Evolutionary conservation across 2,888 invertebrate species (phyloP).

Genomic region (Scaeva pyrastri): DNA sequence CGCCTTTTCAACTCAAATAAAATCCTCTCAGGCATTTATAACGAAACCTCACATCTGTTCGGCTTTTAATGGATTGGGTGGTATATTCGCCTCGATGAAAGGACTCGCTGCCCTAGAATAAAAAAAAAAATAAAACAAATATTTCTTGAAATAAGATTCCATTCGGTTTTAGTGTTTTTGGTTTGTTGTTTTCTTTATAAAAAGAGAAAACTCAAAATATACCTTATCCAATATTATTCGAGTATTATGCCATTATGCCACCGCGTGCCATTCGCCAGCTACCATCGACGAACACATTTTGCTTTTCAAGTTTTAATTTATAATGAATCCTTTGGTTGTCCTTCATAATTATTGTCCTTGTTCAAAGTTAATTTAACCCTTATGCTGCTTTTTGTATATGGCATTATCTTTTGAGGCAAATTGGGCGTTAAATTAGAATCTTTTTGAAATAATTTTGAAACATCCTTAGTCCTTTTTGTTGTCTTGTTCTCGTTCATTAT

Average conservation of each 20-base stretch:
- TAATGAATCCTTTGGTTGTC: conserved; percentile 12
- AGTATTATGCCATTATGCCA: not conserved
- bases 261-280: too few relatives aligned
- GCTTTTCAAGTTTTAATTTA: conserved; percentile 11
- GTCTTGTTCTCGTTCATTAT: not conserved
- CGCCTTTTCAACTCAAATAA: conserved; percentile 38
- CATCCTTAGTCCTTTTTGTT: not conserved
- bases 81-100: conserved; percentile 12
- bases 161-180: not conserved
- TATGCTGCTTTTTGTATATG: not conserved
- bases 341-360: conserved; percentile 37
- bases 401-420: conserved; percentile 18
- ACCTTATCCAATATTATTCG: not conserved
- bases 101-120: not conserved
- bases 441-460: conserved; percentile 14
- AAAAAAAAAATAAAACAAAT: conserved; percentile 4
- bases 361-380: conserved; percentile 45
- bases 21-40: conserved; percentile 38
- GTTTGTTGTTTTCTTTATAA: not conserved
- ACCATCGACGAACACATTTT: conserved; percentile 13
- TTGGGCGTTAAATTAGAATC: conserved; percentile 42
- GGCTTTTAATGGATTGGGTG: conserved; percentile 11
- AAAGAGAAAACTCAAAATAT: not conserved
- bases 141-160: conserved; percentile 11
- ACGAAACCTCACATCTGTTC: conserved; percentile 35